Base-by-base conservation (phyloP, 2,888 invertebrate species). In the Allygus modestus region DNA sequence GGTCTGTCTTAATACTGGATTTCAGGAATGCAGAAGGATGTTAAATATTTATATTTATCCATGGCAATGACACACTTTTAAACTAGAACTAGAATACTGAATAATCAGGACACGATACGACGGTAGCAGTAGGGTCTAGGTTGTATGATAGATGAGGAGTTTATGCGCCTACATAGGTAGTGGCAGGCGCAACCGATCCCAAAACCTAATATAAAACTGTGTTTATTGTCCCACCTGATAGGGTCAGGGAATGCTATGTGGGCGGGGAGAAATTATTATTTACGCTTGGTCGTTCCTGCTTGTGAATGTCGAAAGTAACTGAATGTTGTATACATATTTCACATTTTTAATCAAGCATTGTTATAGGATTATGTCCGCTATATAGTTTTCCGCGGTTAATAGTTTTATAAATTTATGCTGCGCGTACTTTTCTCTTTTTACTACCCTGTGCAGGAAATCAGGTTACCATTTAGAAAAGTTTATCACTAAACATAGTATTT, bases 71-170 rank as follows among this genome's bases (percentile, higher is more conserved):
- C 58, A 58, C 58, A 58, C 26, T 23, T 58, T 58, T 1, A 58
- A 58, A 58, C 58, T 58, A 58, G 58, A 58, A 58, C 58, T 58
- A 23, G 58, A 58, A 5, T 58, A 23, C 58, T 58, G 23, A 58
- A 58, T 58, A 23, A 58, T 58, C 2, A 46, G 46, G 17, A 46
- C 46, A 15, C 17, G 46, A 15, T 11, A 15, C 17, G 46, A 15
- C 46, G 12, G 46, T 46, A 46, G 46, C 15, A 26, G 58, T 58
- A 12, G 58, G 58, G 58, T 58, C 46, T 46, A 37, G 37, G 37
- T 17, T n/a, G 51, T 20, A 23, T 58, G 58, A 58, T 58, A 58
- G 20, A 58, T 58, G 58, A 26, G 5, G 1, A 58, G 58, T 4
- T 46, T 58, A 26, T 58, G 12, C 20, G 5, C 58, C 58, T 58